Conservation (phyloP, 2,113 vertebrate genomes). For the Rhagologus leucostigma region DNA sequence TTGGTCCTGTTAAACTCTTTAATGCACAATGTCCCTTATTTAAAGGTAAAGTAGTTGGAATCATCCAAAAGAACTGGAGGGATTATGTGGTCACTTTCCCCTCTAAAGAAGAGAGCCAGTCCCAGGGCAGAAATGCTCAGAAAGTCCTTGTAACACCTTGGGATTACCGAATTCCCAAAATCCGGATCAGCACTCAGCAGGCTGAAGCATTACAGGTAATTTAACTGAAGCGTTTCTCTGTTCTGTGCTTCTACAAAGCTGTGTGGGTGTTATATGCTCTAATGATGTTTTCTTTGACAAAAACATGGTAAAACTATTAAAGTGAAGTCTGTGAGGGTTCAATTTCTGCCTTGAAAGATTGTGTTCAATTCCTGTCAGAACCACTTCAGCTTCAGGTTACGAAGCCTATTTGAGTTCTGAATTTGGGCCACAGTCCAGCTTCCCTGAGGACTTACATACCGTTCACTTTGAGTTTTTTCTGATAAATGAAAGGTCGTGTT, state of each 20-base stretch:
- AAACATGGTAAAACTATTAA: background rate
- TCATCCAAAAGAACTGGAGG: conserved; percentile 93
- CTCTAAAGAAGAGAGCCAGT: conserved; percentile 81
- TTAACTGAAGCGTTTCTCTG: background rate
- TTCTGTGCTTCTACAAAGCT: background rate
- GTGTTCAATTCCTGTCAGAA: background rate
- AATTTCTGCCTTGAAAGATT: background rate
- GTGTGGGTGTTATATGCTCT: background rate
- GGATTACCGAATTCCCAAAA: conserved; percentile 94
- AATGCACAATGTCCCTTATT: background rate
- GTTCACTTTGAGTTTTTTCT: background rate
- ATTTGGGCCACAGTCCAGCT: background rate
- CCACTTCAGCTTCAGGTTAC: background rate
- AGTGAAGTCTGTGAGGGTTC: background rate
- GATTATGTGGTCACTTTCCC: conserved; percentile 97
- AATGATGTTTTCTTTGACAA: background rate
- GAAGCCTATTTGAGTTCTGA: background rate
- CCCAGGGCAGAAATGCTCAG: conserved; percentile 84
- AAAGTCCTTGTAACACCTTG: conserved; percentile 88
- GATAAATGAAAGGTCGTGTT: background rate
- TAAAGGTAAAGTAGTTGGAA: conserved; percentile 86
- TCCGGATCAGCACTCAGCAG: conserved; percentile 93
- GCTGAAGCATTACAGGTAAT: conserved; percentile 88
- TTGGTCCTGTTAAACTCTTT: background rate
- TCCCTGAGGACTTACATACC: background rate